Evolutionary conservation across 2,888 invertebrate species (phyloP), one percentile per base, ranked within the genome.

Genomic region (Dryadula phaetusa): DNA sequence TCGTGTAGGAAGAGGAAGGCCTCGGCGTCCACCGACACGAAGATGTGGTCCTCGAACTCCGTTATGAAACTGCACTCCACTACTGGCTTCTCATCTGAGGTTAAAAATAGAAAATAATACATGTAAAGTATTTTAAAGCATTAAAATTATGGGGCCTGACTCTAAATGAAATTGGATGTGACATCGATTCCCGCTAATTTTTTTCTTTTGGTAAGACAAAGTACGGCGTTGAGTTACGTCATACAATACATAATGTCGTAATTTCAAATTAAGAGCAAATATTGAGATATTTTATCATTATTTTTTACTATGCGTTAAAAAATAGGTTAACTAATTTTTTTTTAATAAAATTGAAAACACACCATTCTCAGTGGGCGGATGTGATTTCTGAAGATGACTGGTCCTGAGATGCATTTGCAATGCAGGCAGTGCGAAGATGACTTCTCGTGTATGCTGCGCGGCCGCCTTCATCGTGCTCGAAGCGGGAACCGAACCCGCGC

Each of bases 1-100:
- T 99, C 99, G 85, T 99, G 99, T 37, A 99, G 93, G 88, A 99
- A 99, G 90, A 99, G 97, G 92, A 99, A 99, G 1, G 98, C 98
- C 90, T 99, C 99, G 0, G 99, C 99, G 91, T 99, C 98, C 72
- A 99, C 98, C 0, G 99, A 98, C 70, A 99, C 99, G 88, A 98
- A 98, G 79, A 99, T 99, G 85, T 99, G 99, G 88, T 99, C 99
- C 84, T 99, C 98, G 90, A 99, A 99, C 89, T 99, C 99, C 1
- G 99, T 99, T 70, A 99, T 98, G 87, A 99, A 99, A 85, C 98
- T 98, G 93, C 99, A 99, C 78, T 98, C 97, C 34, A 99, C 99
- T 60, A 95, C 94, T 1, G 99, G 98, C 84, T 97, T 98, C 64
- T 95, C 95, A 76, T 95, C 96, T 96, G 78, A 18, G 70, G 67